Percentiles rank a stretch among this genome's conserved stretches.
Evolutionary conservation across 2,888 invertebrate species (phyloP).

Genomic region (Idaea biselata): DNA sequence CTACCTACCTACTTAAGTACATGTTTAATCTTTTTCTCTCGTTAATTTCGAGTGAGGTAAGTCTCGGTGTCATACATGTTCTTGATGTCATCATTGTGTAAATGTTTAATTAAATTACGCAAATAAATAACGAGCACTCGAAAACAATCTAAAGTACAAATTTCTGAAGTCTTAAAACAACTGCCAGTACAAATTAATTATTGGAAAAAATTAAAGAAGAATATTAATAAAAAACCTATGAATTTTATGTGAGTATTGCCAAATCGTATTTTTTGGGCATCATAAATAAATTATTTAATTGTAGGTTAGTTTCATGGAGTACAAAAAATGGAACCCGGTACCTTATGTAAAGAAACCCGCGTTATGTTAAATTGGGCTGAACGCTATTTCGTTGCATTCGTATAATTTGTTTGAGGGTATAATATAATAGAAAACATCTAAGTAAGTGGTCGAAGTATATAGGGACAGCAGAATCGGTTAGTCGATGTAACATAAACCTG

Average conservation of each 20-base stretch:
- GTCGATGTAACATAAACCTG: conserved; percentile 68
- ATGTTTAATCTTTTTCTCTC: conserved; percentile 41
- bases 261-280: conserved; percentile 74
- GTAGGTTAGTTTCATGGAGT: conserved; percentile 64
- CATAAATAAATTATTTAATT: conserved; percentile 63
- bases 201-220: conserved; percentile 36
- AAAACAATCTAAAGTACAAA: conserved; percentile 76
- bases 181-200: conserved; percentile 79
- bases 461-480: conserved; percentile 42
- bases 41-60: conserved; percentile 59
- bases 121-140: conserved; percentile 66
- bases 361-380: conserved; percentile 29
- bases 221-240: conserved; percentile 42
- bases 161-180: conserved; percentile 72
- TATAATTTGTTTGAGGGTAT: conserved; percentile 50
- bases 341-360: conserved; percentile 52
- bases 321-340: conserved; percentile 50
- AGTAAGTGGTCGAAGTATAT: conserved; percentile 45
- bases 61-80: conserved; percentile 66
- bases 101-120: conserved; percentile 42
- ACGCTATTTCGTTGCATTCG: conserved; percentile 27
- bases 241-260: conserved; percentile 76
- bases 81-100: conserved; percentile 69
- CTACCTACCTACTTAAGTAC: conserved; percentile 19
- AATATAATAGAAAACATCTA: conserved; percentile 48